Percentiles rank a stretch among this genome's conserved stretches.
phyloP scores from a whole-genome alignment of 2,888 invertebrate species.

The Cryptocephalus primarius region DNA sequence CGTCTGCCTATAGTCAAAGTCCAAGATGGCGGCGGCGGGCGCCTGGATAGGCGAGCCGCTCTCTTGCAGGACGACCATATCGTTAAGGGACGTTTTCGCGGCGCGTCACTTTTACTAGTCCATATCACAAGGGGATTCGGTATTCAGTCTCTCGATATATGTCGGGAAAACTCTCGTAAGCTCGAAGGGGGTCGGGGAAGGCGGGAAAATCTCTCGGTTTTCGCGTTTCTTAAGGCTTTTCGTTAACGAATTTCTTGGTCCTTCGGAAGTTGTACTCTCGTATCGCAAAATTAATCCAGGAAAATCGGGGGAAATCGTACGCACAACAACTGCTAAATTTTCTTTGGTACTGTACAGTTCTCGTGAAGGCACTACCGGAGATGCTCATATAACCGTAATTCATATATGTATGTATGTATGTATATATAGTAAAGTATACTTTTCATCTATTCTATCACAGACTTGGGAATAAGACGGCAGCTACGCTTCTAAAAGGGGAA shows the following conservation, averaged over 20 bases:
- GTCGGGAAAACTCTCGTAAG: too few species aligned
- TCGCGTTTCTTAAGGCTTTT: too few species aligned
- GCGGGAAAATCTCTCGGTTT: too few species aligned
- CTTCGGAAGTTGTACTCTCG: neutral
- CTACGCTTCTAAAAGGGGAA: conserved; percentile 7
- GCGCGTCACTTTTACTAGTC: conserved; percentile 6
- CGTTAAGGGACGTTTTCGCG: conserved; percentile 5
- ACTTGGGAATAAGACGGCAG: conserved; percentile 8
- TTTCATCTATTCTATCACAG: conserved; percentile 15
- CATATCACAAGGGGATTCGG: conserved; percentile 10
- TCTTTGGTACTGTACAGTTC: conserved; percentile 15
- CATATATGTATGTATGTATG: conserved; percentile 4
- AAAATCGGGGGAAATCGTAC: conserved; percentile 5
- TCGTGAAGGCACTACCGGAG: conserved; percentile 13
- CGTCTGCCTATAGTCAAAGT: conserved; percentile 71
- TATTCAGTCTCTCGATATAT: too few species aligned
- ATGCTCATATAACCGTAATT: conserved; percentile 6
- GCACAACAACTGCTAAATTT: too few species aligned
- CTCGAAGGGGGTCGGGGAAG: too few species aligned
- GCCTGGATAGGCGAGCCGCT: conserved; percentile 46
- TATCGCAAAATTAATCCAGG: conserved; percentile 3
- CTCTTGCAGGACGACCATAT: conserved; percentile 62
- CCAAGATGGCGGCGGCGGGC: conserved; percentile 50
- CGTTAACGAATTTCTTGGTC: too few species aligned
- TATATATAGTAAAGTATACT: conserved; percentile 8